Percentiles rank a stretch among this genome's conserved stretches.
Conservation (phyloP, 1,140 invertebrate species). For the Caenorhabditis latens region DNA sequence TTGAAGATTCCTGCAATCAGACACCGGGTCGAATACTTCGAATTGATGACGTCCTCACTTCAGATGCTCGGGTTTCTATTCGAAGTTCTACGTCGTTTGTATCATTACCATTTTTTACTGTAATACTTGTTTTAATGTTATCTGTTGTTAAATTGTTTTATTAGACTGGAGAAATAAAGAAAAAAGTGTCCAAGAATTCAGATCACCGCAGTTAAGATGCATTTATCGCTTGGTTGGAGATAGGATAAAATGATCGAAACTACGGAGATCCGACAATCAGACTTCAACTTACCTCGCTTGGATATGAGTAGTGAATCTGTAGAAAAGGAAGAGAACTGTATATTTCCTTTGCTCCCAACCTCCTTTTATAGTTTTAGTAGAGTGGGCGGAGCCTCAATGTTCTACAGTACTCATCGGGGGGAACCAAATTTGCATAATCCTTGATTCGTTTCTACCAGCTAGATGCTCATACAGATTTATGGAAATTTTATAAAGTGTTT, state of each 20-base stretch:
- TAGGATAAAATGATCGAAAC: constrained; percentile 49
- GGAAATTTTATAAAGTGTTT: constrained; percentile 48
- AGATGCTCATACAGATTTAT: constrained; percentile 41
- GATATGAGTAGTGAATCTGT: not conserved
- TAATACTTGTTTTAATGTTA: constrained; percentile 37
- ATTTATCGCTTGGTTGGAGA: not conserved
- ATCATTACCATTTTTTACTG: not conserved
- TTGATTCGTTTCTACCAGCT: not conserved
- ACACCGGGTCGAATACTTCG: constrained; percentile 54
- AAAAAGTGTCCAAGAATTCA: not conserved
- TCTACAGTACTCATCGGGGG: constrained; percentile 22
- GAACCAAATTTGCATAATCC: constrained; percentile 15
- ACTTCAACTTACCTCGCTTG: not conserved
- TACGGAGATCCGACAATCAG: constrained; percentile 4
- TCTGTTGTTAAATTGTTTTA: not conserved
- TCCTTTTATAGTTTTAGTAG: not conserved
- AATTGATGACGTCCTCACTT: constrained; percentile 58
- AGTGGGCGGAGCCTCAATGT: constrained; percentile 21
- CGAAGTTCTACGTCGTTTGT: not conserved
- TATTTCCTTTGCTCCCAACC: not conserved
- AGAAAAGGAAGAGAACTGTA: not conserved
- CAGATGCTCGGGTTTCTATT: constrained; percentile 53
- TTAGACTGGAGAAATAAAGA: not conserved
- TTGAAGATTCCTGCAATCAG: constrained; percentile 57
- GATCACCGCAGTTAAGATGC: constrained; percentile 55